These are phyloP conservation scores for Pantherophis vulpinus DNA, from an alignment of 2,797 vertebrate species.

Conservation along the genomic window DNA sequence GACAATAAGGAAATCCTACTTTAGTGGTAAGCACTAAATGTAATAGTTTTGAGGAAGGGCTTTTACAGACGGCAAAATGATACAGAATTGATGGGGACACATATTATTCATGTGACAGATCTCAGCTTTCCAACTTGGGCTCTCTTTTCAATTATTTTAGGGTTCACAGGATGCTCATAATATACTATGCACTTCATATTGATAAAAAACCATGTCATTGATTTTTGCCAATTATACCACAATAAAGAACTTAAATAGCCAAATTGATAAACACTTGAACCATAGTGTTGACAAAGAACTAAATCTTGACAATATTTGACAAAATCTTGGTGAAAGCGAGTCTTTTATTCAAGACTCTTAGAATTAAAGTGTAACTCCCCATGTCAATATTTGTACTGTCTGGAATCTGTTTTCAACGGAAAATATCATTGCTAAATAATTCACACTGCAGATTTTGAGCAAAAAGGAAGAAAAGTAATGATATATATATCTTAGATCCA, in stretches of 20 bases:
- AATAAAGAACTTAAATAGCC: not conserved
- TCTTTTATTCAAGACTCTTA: slow-evolving; percentile 58
- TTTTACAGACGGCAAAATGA: not conserved
- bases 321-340: slow-evolving; percentile 48
- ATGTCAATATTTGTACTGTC: slow-evolving; percentile 79
- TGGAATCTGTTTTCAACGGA: slow-evolving; percentile 77
- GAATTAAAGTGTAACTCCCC: slow-evolving; percentile 72
- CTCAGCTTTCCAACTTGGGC: not conserved
- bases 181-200: not conserved
- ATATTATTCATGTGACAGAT: not conserved
- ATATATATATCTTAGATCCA: slow-evolving; percentile 65
- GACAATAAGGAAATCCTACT: not conserved
- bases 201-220: not conserved
- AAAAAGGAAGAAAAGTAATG: slow-evolving; percentile 67
- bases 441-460: slow-evolving; percentile 73
- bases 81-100: not conserved
- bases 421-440: slow-evolving; percentile 84
- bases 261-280: slow-evolving; percentile 33
- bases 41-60: not conserved
- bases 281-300: slow-evolving; percentile 33
- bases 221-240: not conserved
- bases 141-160: not conserved
- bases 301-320: slow-evolving; percentile 34
- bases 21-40: not conserved
- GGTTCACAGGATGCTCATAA: not conserved